These are phyloP conservation scores for Lasioglossum albipes DNA, from an alignment of 1,140 invertebrate genomes.

Conservation along the genomic window DNA sequence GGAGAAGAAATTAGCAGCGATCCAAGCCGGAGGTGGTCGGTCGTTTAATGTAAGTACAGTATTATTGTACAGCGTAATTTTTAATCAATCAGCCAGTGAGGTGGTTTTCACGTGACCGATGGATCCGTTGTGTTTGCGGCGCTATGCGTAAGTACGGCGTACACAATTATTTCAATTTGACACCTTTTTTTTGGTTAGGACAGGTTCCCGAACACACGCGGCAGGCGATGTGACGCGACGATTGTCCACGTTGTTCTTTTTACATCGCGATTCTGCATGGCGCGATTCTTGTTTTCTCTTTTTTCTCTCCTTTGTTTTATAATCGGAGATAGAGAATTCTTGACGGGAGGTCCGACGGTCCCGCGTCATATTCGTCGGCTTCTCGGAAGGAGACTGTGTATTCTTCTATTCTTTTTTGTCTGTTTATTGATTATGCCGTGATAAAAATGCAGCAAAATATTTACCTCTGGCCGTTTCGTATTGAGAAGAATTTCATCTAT, in stretches of 20 bases:
- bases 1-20: conserved; percentile 12
- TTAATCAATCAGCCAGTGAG: no score
- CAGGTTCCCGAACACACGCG: conserved; percentile 31
- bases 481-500: conserved; percentile 12
- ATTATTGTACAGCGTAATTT: conserved; percentile 2
- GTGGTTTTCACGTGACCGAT: no score
- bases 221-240: conserved; percentile 27
- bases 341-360: conserved; percentile 56
- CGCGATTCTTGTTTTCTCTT: background rate
- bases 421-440: conserved; percentile 52
- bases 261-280: background rate
- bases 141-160: no score
- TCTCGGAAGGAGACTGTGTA: conserved; percentile 54
- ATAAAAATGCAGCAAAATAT: conserved; percentile 49
- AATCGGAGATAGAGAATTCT: conserved; percentile 55
- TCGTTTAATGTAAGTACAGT: background rate
- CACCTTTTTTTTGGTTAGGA: background rate
- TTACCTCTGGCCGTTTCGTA: conserved; percentile 12
- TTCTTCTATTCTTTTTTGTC: conserved; percentile 37
- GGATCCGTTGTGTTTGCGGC: background rate
- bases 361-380: conserved; percentile 52
- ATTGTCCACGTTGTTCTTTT: conserved; percentile 5
- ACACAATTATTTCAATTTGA: conserved; percentile 16
- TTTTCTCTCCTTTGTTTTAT: conserved; percentile 41
- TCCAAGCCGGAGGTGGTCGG: background rate